Percentiles rank a stretch among this genome's conserved stretches.
These are phyloP conservation scores for Phalacrocorax brasilianus DNA, from an alignment of 2,113 vertebrate species.

Conservation along the genomic window DNA sequence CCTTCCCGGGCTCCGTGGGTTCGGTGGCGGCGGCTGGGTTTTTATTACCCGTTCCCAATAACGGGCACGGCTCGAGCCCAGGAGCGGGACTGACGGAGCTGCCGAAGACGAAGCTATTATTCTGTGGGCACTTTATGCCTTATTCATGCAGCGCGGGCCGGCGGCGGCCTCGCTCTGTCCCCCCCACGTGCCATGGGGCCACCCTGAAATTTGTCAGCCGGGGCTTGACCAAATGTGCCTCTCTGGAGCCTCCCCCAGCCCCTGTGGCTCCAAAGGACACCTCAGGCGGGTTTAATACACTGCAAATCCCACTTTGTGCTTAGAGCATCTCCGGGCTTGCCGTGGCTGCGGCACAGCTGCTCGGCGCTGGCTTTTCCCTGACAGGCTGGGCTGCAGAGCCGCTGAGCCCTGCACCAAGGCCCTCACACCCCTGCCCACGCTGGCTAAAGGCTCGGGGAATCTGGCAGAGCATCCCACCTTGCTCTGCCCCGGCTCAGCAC, in stretches of 20 bases:
- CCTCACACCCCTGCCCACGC: fast-evolving
- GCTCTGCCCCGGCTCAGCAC: fast-evolving
- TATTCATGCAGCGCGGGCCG: too few species aligned
- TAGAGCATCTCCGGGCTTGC: not conserved
- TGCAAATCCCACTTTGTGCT: not conserved
- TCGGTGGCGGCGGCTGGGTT: not conserved
- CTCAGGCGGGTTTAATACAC: not conserved
- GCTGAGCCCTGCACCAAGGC: not conserved
- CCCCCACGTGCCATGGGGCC: fast-evolving
- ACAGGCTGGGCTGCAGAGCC: not conserved
- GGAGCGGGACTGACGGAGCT: not conserved
- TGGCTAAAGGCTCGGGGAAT: not conserved
- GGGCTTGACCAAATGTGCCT: fast-evolving
- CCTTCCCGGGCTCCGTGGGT: not conserved
- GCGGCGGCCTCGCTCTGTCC: not conserved
- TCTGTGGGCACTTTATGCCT: fast-evolving
- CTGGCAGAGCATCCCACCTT: not conserved
- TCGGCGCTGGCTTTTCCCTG: not conserved
- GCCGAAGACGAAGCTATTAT: not conserved
- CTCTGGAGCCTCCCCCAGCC: fast-evolving
- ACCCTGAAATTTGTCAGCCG: not conserved
- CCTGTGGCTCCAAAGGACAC: not conserved
- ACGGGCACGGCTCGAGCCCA: fast-evolving
- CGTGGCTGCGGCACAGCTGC: not conserved
- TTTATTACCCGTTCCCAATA: not conserved